Evolutionary conservation across 1,140 invertebrate species (phyloP).

Genomic region (Oryctes rhinoceros): DNA sequence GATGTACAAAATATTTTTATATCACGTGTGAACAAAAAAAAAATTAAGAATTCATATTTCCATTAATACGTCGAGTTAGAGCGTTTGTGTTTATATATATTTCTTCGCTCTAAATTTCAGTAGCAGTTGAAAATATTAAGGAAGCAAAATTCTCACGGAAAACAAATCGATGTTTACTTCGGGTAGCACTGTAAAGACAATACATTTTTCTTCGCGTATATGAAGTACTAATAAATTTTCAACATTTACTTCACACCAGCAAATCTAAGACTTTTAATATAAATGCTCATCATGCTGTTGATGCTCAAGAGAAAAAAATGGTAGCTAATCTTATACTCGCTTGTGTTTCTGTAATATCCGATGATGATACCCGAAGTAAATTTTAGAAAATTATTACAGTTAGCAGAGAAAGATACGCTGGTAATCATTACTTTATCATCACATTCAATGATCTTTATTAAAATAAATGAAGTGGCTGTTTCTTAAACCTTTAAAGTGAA

Average conservation of each 20-base stretch:
- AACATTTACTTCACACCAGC: no score
- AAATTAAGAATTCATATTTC: not conserved
- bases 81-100: not conserved
- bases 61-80: not conserved
- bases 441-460: not conserved
- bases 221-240: no score
- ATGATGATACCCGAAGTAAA: no score
- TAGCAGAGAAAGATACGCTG: not conserved
- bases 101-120: not conserved
- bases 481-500: not conserved
- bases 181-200: not conserved
- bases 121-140: not conserved
- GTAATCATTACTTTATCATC: not conserved
- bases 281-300: no score
- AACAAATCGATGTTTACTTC: not conserved
- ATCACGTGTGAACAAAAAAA: not conserved
- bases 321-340: no score
- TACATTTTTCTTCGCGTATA: not conserved
- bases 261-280: no score
- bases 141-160: not conserved
- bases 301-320: no score
- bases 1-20: constrained; percentile 19
- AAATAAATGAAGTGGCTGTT: not conserved
- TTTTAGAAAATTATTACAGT: no score
- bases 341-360: no score